phyloP scores from a whole-genome alignment of 2,113 vertebrate genomes.

The Hydrochoerus hydrochaeris region DNA sequence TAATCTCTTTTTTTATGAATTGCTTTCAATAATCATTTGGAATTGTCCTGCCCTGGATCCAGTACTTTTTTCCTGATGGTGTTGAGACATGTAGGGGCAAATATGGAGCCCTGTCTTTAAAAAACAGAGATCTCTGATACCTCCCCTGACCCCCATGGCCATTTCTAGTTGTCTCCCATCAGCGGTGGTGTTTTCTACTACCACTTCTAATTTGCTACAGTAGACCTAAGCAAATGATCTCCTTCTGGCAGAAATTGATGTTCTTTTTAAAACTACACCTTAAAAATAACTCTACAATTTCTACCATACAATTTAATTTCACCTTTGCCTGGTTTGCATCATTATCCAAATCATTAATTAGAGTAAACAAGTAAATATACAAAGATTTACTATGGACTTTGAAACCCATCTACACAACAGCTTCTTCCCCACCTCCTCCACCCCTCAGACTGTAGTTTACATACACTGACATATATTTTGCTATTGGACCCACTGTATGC shows the following conservation, averaged over 20 bases:
- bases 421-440: neutral
- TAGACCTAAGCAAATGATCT: neutral
- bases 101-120: neutral
- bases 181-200: neutral
- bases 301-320: neutral
- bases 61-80: neutral
- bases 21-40: neutral
- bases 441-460: neutral
- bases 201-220: neutral
- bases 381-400: neutral
- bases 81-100: neutral
- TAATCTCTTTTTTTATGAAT: conserved; percentile 1
- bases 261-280: neutral
- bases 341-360: conserved; percentile 35
- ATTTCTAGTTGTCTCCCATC: neutral
- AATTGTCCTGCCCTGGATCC: neutral
- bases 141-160: neutral
- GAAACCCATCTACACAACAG: neutral
- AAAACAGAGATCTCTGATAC: neutral
- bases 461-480: neutral
- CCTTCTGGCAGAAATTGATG: neutral
- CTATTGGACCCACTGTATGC: neutral
- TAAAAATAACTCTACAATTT: neutral
- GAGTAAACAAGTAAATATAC: neutral
- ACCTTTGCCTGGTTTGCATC: conserved; percentile 20